phyloP scores from a whole-genome alignment of 2,113 vertebrate genomes.

The Amazona guildingii region DNA sequence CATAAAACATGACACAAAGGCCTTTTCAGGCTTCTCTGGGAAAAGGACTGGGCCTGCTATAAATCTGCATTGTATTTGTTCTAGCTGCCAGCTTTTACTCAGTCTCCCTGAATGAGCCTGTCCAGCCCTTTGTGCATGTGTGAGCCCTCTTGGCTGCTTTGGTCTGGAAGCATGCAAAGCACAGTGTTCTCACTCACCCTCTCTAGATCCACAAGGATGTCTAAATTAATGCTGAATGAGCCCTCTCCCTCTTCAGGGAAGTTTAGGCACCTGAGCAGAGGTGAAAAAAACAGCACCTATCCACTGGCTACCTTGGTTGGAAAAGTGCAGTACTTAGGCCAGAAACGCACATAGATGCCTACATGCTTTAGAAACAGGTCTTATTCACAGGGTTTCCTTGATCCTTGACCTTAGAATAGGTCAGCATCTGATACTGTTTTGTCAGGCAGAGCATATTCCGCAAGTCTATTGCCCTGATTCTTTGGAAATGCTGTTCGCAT shows the following conservation, averaged over 20 bases:
- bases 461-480: background rate
- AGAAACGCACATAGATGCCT: background rate
- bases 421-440: background rate
- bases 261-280: background rate
- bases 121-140: background rate
- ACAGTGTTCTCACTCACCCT: background rate
- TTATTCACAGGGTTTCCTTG: background rate
- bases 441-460: background rate
- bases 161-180: background rate
- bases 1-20: background rate
- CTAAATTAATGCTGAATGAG: background rate
- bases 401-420: background rate
- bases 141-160: background rate
- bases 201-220: background rate
- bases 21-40: background rate
- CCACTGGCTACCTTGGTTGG: background rate
- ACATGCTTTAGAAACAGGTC: background rate
- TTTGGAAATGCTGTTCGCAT: background rate
- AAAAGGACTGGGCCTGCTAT: background rate
- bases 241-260: background rate
- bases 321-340: background rate
- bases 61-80: background rate
- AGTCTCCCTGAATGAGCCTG: background rate
- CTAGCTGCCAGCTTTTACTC: background rate
- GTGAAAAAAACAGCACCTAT: background rate